These are phyloP conservation scores for Megalonaias nervosa DNA, from an alignment of 1,140 invertebrate species.

Conservation along the genomic window DNA sequence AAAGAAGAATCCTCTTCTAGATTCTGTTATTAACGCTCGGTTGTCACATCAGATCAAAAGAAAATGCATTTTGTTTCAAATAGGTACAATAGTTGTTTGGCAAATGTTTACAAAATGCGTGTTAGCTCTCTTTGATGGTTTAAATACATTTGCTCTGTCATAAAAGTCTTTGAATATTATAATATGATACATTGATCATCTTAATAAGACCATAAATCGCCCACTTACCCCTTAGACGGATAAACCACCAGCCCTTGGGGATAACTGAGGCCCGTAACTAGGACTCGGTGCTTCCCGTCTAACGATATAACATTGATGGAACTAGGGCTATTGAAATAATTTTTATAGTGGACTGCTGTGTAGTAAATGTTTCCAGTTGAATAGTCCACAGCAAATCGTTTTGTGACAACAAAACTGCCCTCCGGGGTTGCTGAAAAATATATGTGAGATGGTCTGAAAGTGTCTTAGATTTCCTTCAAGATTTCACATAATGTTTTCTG, in stretches of 20 bases:
- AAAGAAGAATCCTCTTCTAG: too few relatives aligned
- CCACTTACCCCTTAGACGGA: conserved; percentile 17
- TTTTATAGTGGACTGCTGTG: not conserved
- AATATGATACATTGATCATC: not conserved
- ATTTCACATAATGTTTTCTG: too few relatives aligned
- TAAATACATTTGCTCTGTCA: too few relatives aligned
- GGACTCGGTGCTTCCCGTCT: conserved; percentile 9
- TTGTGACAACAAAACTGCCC: not conserved
- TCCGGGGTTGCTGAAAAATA: not conserved
- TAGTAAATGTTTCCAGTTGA: conserved; percentile 32
- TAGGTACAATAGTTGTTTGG: too few relatives aligned
- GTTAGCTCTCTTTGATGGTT: too few relatives aligned
- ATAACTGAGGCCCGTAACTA: conserved; percentile 11
- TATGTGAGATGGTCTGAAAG: too few relatives aligned
- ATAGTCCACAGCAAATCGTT: conserved; percentile 13
- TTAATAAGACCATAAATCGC: not conserved
- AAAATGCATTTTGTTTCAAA: too few relatives aligned
- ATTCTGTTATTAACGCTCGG: too few relatives aligned
- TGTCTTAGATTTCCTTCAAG: too few relatives aligned
- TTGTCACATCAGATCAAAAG: too few relatives aligned
- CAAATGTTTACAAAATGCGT: too few relatives aligned
- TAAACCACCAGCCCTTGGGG: conserved; percentile 23
- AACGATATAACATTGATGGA: conserved; percentile 13
- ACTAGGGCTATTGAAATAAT: not conserved
- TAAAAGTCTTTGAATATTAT: too few relatives aligned